These are phyloP conservation scores for Sphinx pinastri DNA, from an alignment of 2,888 invertebrate species.

Conservation along the genomic window DNA sequence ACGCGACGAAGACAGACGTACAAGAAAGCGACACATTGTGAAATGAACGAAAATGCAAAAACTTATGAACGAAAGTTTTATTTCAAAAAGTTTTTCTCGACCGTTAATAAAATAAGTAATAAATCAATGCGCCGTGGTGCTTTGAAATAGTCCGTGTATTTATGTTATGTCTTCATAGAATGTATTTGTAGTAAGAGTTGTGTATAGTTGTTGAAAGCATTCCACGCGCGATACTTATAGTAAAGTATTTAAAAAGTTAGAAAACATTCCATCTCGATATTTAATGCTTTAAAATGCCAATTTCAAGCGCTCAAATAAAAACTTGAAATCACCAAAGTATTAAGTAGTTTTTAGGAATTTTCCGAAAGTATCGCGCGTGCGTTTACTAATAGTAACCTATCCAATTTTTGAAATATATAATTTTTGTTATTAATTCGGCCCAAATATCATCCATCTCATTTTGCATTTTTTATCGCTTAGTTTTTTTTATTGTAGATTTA, in stretches of 20 bases:
- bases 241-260: slow-evolving; percentile 1
- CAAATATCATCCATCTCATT: slow-evolving; percentile 68
- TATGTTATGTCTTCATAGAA: slow-evolving; percentile 45
- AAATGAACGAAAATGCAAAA: slow-evolving; percentile 53
- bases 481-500: slow-evolving; percentile 48
- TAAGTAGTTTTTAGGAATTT: slow-evolving; percentile 15
- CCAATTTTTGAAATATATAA: slow-evolving; percentile 11
- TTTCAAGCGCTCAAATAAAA: slow-evolving; percentile 24
- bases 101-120: slow-evolving; percentile 40
- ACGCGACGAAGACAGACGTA: slow-evolving; percentile 48
- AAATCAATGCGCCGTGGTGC: slow-evolving; percentile 69
- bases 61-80: slow-evolving; percentile 53
- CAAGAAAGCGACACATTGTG: slow-evolving; percentile 45
- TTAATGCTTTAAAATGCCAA: slow-evolving; percentile 15
- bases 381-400: slow-evolving; percentile 16
- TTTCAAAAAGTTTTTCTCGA: slow-evolving; percentile 35
- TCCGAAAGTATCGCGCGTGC: slow-evolving; percentile 14
- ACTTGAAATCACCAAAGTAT: slow-evolving; percentile 21
- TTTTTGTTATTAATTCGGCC: slow-evolving; percentile 45
- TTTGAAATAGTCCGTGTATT: slow-evolving; percentile 63
- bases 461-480: slow-evolving; percentile 63
- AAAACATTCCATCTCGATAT: slow-evolving; percentile 19
- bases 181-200: slow-evolving; percentile 41
- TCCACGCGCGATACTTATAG: slow-evolving; percentile 11
- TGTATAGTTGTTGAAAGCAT: slow-evolving; percentile 39